Evolutionary conservation across 64 coral and sea anemone species (phyloP).

Genomic region (Platygyra sinensis): DNA sequence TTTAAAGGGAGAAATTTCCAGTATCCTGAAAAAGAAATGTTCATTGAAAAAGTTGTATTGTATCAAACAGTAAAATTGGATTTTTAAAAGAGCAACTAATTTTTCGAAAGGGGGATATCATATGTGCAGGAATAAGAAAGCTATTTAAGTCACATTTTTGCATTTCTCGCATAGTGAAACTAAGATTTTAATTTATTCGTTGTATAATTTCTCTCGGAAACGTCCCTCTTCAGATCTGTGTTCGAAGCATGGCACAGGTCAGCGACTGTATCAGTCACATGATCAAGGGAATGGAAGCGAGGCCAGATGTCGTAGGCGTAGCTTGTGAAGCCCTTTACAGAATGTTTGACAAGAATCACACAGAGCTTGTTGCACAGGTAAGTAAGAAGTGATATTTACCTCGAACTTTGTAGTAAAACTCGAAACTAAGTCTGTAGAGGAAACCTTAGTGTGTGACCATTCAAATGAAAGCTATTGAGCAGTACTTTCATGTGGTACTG

Average conservation of each 20-base stretch:
- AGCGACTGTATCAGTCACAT: constrained; percentile 77
- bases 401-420: background rate
- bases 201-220: background rate
- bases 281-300: constrained; percentile 89
- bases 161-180: background rate
- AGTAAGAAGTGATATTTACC: background rate
- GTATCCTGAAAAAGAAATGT: no score
- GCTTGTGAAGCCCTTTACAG: constrained; percentile 90
- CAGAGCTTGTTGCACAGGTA: constrained; percentile 82
- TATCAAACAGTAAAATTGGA: no score
- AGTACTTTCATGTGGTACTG: no score
- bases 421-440: background rate
- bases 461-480: no score
- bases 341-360: constrained; percentile 97
- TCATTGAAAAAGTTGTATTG: no score
- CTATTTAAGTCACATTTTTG: no score
- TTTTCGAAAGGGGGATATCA: no score
- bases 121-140: no score
- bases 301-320: constrained; percentile 73
- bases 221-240: constrained; percentile 80
- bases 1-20: no score
- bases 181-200: background rate
- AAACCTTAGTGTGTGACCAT: no score
- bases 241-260: constrained; percentile 83
- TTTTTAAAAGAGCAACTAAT: no score